phyloP scores from a whole-genome alignment of 2,888 invertebrate species.

The Tenodera sinensis region DNA sequence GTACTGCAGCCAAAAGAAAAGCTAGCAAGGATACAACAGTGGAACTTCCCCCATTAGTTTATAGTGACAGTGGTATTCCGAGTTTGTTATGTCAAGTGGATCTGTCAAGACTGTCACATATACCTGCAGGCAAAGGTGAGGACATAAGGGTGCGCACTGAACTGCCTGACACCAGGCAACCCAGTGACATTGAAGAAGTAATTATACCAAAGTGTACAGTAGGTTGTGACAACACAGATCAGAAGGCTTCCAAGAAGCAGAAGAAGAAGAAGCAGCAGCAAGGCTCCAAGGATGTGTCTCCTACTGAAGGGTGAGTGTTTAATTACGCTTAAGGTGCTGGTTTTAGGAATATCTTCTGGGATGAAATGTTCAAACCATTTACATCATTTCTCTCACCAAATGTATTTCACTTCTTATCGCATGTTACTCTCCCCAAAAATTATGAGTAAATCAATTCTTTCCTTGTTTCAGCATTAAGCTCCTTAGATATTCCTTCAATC shows the following conservation, averaged over 20 bases:
- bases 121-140: background rate
- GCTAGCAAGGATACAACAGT: background rate
- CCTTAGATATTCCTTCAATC: no score
- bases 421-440: no score
- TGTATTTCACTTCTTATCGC: no score
- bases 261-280: conserved; percentile 6
- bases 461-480: no score
- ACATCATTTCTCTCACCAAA: no score
- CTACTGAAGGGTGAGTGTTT: background rate
- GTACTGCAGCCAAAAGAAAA: background rate
- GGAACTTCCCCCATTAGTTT: conserved; percentile 15
- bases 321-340: no score
- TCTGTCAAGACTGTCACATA: conserved; percentile 8
- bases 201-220: conserved; percentile 31
- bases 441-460: no score
- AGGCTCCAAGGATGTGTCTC: background rate
- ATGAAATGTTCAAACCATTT: no score
- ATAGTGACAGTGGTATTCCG: conserved; percentile 39
- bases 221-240: conserved; percentile 28
- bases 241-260: conserved; percentile 21
- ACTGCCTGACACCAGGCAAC: conserved; percentile 49
- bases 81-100: conserved; percentile 48
- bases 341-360: no score
- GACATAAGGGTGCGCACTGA: conserved; percentile 51
- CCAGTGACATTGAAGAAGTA: conserved; percentile 26